Evolutionary conservation across 2,888 invertebrate species (phyloP), one percentile per base, ranked within the genome.

Genomic region (Leptothorax acervorum): DNA sequence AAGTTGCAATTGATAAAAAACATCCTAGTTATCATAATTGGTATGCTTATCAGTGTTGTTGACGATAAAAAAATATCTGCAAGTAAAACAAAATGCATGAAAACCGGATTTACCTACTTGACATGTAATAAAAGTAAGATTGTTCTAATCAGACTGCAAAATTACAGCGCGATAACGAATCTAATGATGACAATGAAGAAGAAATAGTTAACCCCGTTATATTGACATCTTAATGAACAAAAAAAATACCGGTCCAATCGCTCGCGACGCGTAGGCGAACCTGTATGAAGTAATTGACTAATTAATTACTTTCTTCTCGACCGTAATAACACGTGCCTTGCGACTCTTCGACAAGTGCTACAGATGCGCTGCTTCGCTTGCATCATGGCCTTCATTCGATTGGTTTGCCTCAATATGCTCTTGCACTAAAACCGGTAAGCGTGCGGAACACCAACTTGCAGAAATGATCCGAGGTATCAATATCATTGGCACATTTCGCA

Each of bases 181-280:
- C 85, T 84, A 90, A 90, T 88, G 65, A 90, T 87, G 79, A 86
- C 78, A 85, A 90, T 90, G 85, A 88, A 84, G 89, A 90, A 92
- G 89, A 89, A 90, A 89, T 89, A 90, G 87, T 94, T 94, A 92
- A 94, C 93, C 94, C 83, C 90, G 79, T 86, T 87, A 83, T 91
- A 93, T 93, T 93, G 92, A 91, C 93, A 88, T 92, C 88, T 93
- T 93, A 92, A 93, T 92, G 91, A 91, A 88, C 86, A 91, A 91
- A 91, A 90, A 90, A 90, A 91, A 86, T 91, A 90, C 89, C 81
- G 82, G 83, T 76, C 62, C 35, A 75, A 84, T 82, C 39, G 48
- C 51, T 63, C 78, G 63, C 11, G 71, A 31, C 35, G 87, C 88
- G 91, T 92, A 82, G 92, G 92, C 89, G 89, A 82, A 57, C 73